phyloP scores from a whole-genome alignment of 2,888 invertebrate genomes.

The Nyleta sp. region DNA sequence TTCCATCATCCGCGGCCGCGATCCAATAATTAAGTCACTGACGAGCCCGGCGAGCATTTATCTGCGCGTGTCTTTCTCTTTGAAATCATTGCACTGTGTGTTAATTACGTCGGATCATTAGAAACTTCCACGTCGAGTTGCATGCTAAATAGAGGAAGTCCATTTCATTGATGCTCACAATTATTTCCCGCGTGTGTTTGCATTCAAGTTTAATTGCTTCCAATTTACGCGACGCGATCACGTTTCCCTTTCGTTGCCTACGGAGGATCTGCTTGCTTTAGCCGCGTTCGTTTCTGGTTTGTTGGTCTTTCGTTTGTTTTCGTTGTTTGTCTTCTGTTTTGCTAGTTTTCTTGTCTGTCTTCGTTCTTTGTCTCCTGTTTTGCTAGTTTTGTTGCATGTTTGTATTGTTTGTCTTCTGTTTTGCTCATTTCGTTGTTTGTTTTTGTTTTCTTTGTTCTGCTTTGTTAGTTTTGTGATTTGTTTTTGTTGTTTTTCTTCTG shows the following conservation, averaged over 20 bases:
- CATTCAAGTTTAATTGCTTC: conserved; percentile 23
- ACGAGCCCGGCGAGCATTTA: background rate
- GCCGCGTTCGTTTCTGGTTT: too few relatives aligned
- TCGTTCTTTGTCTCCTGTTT: too few relatives aligned
- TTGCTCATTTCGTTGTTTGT: too few relatives aligned
- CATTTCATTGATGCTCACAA: conserved; percentile 13
- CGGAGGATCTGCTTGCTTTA: too few relatives aligned
- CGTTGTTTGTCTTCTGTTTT: too few relatives aligned
- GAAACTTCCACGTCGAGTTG: conserved; percentile 8
- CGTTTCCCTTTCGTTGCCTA: conserved; percentile 15
- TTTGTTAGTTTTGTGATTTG: too few relatives aligned
- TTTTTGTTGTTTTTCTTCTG: too few relatives aligned
- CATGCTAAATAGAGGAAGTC: conserved; percentile 15
- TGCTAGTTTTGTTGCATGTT: too few relatives aligned
- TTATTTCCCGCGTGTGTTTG: conserved; percentile 26
- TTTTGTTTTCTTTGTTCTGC: too few relatives aligned
- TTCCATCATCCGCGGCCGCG: background rate
- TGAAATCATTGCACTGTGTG: conserved; percentile 12
- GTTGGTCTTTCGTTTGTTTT: too few relatives aligned
- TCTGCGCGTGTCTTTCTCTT: conserved; percentile 8
- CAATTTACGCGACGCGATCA: background rate
- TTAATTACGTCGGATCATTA: conserved; percentile 30
- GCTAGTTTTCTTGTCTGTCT: too few relatives aligned
- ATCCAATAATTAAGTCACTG: conserved; percentile 26
- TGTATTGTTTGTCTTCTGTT: too few relatives aligned